Evolutionary conservation across 2,113 vertebrate species (phyloP), one percentile per base, ranked within the genome.

Genomic region (Stigmatopora argus): DNA sequence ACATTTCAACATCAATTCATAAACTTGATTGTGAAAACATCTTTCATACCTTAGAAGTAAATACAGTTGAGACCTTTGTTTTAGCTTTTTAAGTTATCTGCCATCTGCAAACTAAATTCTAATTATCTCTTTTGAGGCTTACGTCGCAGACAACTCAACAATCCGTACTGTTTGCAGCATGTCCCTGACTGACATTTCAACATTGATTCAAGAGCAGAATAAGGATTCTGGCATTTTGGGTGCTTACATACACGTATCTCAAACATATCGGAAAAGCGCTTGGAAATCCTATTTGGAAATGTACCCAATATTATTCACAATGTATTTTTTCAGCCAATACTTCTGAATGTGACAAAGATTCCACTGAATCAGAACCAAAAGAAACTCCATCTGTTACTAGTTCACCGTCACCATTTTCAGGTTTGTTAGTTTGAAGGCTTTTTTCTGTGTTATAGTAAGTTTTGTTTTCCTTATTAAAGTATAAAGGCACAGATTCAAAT

Each of bases 11-110:
- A 11, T 23, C n/a, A n/a, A 34, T 46, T 38, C 21, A 59, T 11
- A 0, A 56, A 18, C 14, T 21, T 70, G 52, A 26, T 35, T 62
- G 35, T 61, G 48, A 5, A 0, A 5, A 67, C n/a, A 15, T 62
- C 46, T 38, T 58, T 0, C 9, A 62, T 2, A 74, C 0, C 65
- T 31, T 72, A 61, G 67, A 85, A 78, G 78, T 82, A 72, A 73
- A 62, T 61, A 31, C 35, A 5, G 35, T 44, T 60, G 55, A 63
- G 35, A 9, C 1, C 7, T 5, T 52, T 23, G 19, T 1, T 21
- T 21, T 8, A 6, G 1, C 26, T 13, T 5, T 23, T 23, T 5
- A 53, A 55, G 5, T 55, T 55, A 21, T 14, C 23, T 13, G 21
- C 13, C 12, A 55, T 15, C 4, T 38, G 26, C n/a, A 13, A 19